phyloP scores from a whole-genome alignment of 37 sponge, comb jelly and placozoan genomes.

The Bolinopsis microptera region DNA sequence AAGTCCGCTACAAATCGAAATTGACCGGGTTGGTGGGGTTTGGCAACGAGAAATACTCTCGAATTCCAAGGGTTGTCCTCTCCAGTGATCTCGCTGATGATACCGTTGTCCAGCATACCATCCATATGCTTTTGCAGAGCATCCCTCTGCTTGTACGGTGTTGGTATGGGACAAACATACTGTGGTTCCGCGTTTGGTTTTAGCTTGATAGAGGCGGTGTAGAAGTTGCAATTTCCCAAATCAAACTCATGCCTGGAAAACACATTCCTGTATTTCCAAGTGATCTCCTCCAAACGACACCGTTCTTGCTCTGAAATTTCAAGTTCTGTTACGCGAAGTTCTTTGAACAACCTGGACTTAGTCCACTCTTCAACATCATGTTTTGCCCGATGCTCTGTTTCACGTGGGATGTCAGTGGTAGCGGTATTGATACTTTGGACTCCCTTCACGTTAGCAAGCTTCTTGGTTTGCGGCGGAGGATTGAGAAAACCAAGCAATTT shows the following conservation, averaged over 20 bases:
- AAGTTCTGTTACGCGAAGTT: background rate
- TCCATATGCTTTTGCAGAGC: background rate
- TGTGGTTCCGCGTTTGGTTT: constrained; percentile 26
- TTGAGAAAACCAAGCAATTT: background rate
- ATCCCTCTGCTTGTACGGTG: constrained; percentile 4
- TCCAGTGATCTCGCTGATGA: background rate
- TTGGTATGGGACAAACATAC: constrained; percentile 9
- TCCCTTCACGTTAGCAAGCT: background rate
- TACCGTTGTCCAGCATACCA: background rate
- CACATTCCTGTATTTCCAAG: background rate
- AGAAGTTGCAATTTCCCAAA: constrained; percentile 53
- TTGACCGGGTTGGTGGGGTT: constrained; percentile 27
- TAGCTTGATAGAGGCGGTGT: background rate
- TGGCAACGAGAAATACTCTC: background rate
- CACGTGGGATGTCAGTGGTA: background rate
- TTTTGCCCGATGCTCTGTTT: background rate
- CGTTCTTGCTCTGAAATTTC: background rate
- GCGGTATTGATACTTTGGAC: background rate
- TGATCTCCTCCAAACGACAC: constrained; percentile 5
- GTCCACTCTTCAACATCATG: constrained; percentile 19
- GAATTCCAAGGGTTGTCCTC: background rate
- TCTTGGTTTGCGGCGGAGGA: background rate
- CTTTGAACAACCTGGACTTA: constrained; percentile 2
- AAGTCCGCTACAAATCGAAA: background rate
- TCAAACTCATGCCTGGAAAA: constrained; percentile 41